Evolutionary conservation across 2,888 invertebrate species (phyloP).

Genomic region (Eucera pruinosa): DNA sequence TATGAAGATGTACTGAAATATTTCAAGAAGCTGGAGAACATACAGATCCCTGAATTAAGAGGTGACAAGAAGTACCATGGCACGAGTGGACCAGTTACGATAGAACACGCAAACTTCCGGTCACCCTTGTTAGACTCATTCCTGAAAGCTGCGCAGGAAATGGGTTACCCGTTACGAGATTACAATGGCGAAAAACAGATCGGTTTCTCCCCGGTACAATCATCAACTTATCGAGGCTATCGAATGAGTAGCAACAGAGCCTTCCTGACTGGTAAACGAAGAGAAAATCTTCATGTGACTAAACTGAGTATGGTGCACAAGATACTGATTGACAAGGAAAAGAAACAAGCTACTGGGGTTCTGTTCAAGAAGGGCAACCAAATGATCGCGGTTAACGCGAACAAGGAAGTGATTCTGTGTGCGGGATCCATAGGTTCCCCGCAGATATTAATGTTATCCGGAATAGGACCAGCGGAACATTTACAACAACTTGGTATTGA

Average conservation of each 20-base stretch:
- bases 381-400: constrained; percentile 87
- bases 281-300: constrained; percentile 83
- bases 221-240: constrained; percentile 93
- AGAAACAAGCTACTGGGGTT: constrained; percentile 87
- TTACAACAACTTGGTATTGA: constrained; percentile 86
- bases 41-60: constrained; percentile 94
- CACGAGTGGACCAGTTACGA: constrained; percentile 85
- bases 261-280: constrained; percentile 83
- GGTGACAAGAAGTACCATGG: constrained; percentile 89
- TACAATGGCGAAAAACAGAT: constrained; percentile 94
- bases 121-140: constrained; percentile 86
- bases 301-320: constrained; percentile 87
- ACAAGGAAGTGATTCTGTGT: constrained; percentile 90
- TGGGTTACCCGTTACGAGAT: constrained; percentile 95
- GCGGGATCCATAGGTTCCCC: constrained; percentile 89
- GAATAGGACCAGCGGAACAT: constrained; percentile 89
- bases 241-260: constrained; percentile 94
- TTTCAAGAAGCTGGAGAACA: constrained; percentile 94
- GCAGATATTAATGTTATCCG: constrained; percentile 91
- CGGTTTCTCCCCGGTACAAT: constrained; percentile 94
- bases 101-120: no score
- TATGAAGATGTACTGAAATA: constrained; percentile 92
- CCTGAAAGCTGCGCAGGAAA: constrained; percentile 95
- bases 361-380: constrained; percentile 86
- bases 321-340: constrained; percentile 86